These are phyloP conservation scores for Rhingia campestris DNA, from an alignment of 2,888 invertebrate species.

Conservation along the genomic window DNA sequence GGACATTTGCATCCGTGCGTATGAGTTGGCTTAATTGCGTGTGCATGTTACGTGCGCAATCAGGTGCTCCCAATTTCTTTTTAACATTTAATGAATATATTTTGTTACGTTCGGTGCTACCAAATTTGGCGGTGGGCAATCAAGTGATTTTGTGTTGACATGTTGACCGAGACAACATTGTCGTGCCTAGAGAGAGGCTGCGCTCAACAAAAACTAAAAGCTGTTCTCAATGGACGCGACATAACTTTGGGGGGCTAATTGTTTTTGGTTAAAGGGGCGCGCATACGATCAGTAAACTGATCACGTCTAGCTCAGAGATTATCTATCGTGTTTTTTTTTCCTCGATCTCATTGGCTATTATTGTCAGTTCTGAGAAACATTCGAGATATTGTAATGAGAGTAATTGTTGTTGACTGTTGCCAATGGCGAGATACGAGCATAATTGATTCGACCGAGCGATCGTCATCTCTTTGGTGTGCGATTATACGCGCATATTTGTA, in stretches of 20 bases:
- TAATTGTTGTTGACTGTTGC: constrained; percentile 70
- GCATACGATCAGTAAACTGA: constrained; percentile 58
- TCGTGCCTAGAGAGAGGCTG: constrained; percentile 14
- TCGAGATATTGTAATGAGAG: constrained; percentile 71
- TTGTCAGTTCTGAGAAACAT: constrained; percentile 61
- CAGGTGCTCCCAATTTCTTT: constrained; percentile 72
- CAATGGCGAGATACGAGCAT: constrained; percentile 51
- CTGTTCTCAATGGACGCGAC: constrained; percentile 70
- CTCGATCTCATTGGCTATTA: constrained; percentile 46
- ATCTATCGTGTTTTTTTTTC: constrained; percentile 42
- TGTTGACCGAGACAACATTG: constrained; percentile 64
- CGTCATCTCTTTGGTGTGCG: constrained; percentile 14
- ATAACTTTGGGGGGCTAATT: constrained; percentile 68
- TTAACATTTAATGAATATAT: constrained; percentile 64
- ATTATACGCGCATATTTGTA: constrained; percentile 7
- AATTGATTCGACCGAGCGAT: constrained; percentile 51
- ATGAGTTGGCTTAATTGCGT: constrained; percentile 55
- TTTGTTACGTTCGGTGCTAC: constrained; percentile 54
- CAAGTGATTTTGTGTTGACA: constrained; percentile 67
- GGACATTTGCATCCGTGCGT: constrained; percentile 72
- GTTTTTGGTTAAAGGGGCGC: constrained; percentile 63
- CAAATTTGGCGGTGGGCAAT: constrained; percentile 67
- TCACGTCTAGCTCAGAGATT: constrained; percentile 68
- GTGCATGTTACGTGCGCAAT: constrained; percentile 58
- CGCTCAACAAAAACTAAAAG: constrained; percentile 34